phyloP scores from a whole-genome alignment of 1,140 invertebrate genomes.

The Euborellia annulipes region DNA sequence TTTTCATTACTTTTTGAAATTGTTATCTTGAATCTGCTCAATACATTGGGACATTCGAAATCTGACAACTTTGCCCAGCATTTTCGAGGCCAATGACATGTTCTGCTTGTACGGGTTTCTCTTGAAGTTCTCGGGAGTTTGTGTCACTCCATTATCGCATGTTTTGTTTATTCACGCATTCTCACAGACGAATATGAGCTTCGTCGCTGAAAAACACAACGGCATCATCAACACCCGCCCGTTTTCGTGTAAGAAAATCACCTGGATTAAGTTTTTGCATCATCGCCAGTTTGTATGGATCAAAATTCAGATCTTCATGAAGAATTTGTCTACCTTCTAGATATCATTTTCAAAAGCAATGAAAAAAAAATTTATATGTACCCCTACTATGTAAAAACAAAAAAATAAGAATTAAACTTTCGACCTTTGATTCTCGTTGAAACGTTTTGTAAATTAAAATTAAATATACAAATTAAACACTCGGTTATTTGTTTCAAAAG shows the following conservation, averaged over 20 bases:
- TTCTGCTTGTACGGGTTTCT: slow-evolving; percentile 9
- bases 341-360: too few species aligned
- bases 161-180: slow-evolving; percentile 11
- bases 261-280: background rate
- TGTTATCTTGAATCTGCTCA: too few species aligned
- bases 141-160: slow-evolving; percentile 7
- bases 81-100: slow-evolving; percentile 3
- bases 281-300: background rate
- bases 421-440: too few species aligned
- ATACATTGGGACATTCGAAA: background rate
- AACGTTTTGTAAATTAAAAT: too few species aligned
- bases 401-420: too few species aligned
- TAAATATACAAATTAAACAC: too few species aligned
- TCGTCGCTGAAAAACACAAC: slow-evolving; percentile 1
- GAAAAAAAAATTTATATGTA: too few species aligned
- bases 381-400: too few species aligned
- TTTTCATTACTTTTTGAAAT: too few species aligned
- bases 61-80: slow-evolving; percentile 1
- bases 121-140: slow-evolving; percentile 6
- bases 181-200: slow-evolving; percentile 5
- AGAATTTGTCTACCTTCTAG: too few species aligned
- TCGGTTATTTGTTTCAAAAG: too few species aligned
- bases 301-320: too few species aligned
- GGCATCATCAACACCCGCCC: background rate
- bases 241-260: background rate